Base-by-base conservation (phyloP, 2,113 vertebrate genomes). In the Geococcyx californianus region DNA sequence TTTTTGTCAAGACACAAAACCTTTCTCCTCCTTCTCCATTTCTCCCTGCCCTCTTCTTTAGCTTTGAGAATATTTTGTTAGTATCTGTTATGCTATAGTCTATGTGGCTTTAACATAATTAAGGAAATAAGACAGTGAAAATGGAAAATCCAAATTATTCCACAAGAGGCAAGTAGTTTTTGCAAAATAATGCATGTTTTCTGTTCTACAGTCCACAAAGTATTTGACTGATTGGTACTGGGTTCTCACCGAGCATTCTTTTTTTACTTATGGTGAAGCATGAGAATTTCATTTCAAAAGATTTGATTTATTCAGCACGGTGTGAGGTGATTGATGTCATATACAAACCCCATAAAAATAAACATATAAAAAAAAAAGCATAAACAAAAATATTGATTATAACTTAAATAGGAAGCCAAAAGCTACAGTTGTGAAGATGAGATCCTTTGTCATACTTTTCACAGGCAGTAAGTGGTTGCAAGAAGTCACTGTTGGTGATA, bases 271-370 rank as follows among this genome's bases (percentile, higher is more conserved):
- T 75, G 77, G 49, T 3, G 20, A 89, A 93, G 68, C 44, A 68
- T 14, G 24, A 93, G 72, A 84, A 84, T 96, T 94, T 89, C 11
- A 78, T 86, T 69, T 80, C 16, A 64, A 78, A 72, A 60, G 9
- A 34, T 74, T 70, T 95, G 90, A 93, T 96, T 87, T 88, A 58
- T 76, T 87, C 54, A 44, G 24, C 24, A 3, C 5, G 9, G 25
- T 83, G 51, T 86, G 82, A n/a, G 58, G 70, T 93, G 89, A 94
- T 84, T 84, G 77, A 90, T 92, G 69, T 54, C 40, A 36, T 74
- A 70, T 62, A 62, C 76, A 66, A n/a, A n/a, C n/a, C n/a, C n/a
- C n/a, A n/a, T n/a, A n/a, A n/a, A n/a, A n/a, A n/a, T n/a, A n/a
- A n/a, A n/a, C n/a, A n/a, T n/a, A n/a, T n/a, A n/a, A n/a, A n/a